Base-by-base conservation (phyloP, 2,888 invertebrate species). In the Tetragnatha montana region DNA sequence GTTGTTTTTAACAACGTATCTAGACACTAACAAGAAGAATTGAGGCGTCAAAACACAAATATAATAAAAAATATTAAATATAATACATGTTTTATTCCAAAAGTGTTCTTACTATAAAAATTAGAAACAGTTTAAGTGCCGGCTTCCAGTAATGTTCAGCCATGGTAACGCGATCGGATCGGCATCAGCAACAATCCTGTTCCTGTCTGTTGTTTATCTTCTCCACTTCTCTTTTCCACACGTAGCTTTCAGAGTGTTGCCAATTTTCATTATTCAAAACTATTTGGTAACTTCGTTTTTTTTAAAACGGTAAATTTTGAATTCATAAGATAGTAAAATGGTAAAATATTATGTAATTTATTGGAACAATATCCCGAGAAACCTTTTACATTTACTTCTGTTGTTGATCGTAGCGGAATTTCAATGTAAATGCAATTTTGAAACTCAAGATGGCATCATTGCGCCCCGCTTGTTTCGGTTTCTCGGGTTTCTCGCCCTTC, bases 171-270 rank as follows among this genome's bases (percentile, higher is more conserved):
- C 80, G 68, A 69, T 68, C 60, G 68, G 35, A 1, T 4, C 35
- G 4, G 35, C 35, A 35, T 35, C 35, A 35, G 17, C 51, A 14
- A 6, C 21, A 71, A 50, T 17, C 60, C 17, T 60, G 60, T 35
- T 35, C 35, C 69, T 47, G 8, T 10, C 71, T 71, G 60, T 82
- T 82, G 82, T 82, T 82, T 82, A 82, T 82, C 82, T 82, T 82
- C 50, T 49, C 51, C 35, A 35, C 35, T 35, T 35, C 35, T 35
- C 4, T 35, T 10, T 60, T 60, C 21, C 82, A 82, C 82, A 82
- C 82, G 82, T 82, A 73, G 82, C 74, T 71, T 82, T 73, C 73
- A 35, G 8, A 8, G 17, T 50, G 35, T 50, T 70, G 81, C 81
- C 81, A 81, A 2, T 4, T 35, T 35, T 35, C 2, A 35, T 35